Evolutionary conservation across 2,113 vertebrate genomes (phyloP), one percentile per base, ranked within the genome.

Genomic region (Odontophorus gujanensis): DNA sequence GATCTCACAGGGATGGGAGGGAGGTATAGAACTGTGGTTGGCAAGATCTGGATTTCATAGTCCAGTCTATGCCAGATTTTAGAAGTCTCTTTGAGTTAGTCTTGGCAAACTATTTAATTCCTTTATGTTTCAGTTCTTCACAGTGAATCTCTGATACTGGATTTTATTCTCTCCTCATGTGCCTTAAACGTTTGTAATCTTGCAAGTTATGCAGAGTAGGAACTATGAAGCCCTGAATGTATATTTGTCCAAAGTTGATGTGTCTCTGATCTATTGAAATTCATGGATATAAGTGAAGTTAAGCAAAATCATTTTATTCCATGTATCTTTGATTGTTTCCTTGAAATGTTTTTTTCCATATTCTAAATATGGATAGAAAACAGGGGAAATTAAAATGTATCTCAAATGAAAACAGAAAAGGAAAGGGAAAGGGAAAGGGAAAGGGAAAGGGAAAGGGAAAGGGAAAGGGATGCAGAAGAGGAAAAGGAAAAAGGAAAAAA

Each of bases 11-110:
- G 83, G 43, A 61, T 72, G 48, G 18, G 51, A 79, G 34, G 72
- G 95, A 92, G 38, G 57, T 67, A 63, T 20, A 40, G 77, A 20
- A 19, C 32, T 10, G 53, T 12, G 0, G 36, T 30, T 2, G 5
- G 45, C n/a, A 89, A 80, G 20, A 57, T 68, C 61, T 88, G 40
- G 11, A 86, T 93, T 93, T 85, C 62, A 85, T 92, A 80, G 32
- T 62, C 15, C 13, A 42, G 18, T 40, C 9, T 79, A 43, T 89
- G 67, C 2, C 34, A 61, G 7, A 43, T 81, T 93, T 95, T 81
- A 61, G n/a, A 91, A 81, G 4, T 14, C 28, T 69, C 48, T 80
- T 87, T 74, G 38, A 63, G 12, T 58, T 58, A 71, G 11, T 38
- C 47, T 85, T 78, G 48, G 20, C 48, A 85, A 93, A 22, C 0